phyloP scores from a whole-genome alignment of 2,797 vertebrate genomes.

The Alauda arvensis region DNA sequence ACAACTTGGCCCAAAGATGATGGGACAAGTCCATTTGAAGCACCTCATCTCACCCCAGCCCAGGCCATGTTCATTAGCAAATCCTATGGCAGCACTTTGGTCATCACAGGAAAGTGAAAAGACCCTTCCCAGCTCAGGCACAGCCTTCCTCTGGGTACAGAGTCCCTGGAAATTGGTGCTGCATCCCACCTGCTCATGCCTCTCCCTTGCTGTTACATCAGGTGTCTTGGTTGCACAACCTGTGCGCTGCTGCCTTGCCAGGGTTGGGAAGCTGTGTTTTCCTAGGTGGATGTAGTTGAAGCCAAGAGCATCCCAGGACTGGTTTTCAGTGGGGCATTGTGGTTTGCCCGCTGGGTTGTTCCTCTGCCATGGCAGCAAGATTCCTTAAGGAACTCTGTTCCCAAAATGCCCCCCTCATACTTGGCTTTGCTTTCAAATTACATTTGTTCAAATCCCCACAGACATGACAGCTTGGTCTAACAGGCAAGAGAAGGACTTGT shows the following conservation, averaged over 20 bases:
- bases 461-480: neutral
- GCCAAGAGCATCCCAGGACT: neutral
- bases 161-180: neutral
- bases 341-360: neutral
- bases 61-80: neutral
- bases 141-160: neutral
- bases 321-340: neutral
- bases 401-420: neutral
- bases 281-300: neutral
- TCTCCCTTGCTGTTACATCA: fast-evolving
- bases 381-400: neutral
- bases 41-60: neutral
- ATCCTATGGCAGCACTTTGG: neutral
- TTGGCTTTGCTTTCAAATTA: neutral
- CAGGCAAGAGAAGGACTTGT: neutral
- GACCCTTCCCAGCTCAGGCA: neutral
- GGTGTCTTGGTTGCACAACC: fast-evolving
- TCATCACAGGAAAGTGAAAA: neutral
- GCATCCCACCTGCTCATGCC: neutral
- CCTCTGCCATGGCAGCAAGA: neutral
- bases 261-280: neutral
- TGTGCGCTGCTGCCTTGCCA: neutral
- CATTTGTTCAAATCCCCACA: fast-evolving
- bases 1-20: neutral
- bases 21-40: neutral